A percentile compares a stretch with the other conserved stretches of the same genome.
phyloP scores from a whole-genome alignment of 2,113 vertebrate genomes.

The Dolichotis patagonum region DNA sequence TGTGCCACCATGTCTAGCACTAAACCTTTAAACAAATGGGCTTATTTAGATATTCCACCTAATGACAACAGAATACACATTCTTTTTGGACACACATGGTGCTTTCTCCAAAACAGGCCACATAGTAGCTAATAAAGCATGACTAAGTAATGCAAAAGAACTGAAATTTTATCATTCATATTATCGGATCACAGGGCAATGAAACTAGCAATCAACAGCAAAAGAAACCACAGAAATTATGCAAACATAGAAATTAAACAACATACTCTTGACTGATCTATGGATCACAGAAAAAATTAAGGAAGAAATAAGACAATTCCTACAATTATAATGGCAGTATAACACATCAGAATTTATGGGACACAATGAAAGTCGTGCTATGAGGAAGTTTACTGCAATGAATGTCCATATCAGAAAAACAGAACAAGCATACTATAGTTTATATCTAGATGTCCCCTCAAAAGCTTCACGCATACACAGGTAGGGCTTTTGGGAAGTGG shows the following conservation, averaged over 20 bases:
- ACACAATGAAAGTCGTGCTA: not conserved
- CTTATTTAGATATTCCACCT: not conserved
- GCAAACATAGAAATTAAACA: not conserved
- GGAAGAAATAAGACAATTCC: not conserved
- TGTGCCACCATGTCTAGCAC: not conserved
- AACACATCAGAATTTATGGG: not conserved
- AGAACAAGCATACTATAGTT: not conserved
- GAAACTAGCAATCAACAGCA: not conserved
- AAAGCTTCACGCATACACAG: not conserved
- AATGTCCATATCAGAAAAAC: not conserved
- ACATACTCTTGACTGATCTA: not conserved
- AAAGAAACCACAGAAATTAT: too few relatives aligned
- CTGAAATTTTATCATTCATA: not conserved
- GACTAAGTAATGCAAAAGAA: not conserved
- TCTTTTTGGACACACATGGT: not conserved
- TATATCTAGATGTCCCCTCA: not conserved
- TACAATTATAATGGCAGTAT: not conserved
- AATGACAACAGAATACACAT: not conserved
- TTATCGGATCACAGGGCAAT: not conserved
- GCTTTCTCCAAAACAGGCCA: not conserved
- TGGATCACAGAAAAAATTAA: not conserved
- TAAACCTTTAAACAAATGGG: not conserved
- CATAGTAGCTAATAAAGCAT: not conserved
- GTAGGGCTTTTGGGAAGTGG: not conserved
- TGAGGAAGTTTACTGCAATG: not conserved